Base-by-base conservation (phyloP, 1,140 invertebrate species). In the Zaprionus ornatus region DNA sequence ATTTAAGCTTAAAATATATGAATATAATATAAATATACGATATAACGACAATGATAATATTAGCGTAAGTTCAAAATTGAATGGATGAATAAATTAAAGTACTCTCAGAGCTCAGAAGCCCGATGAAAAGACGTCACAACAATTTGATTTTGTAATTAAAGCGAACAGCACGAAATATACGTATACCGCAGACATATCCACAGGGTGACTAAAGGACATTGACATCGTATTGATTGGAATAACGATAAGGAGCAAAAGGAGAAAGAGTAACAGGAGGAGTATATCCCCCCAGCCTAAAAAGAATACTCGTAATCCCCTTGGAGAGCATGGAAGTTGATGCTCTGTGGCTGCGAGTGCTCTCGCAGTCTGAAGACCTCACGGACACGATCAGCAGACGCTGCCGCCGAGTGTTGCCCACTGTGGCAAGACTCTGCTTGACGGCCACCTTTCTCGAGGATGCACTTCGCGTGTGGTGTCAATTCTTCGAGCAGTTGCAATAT, bases 361-460 rank as follows among this genome's bases (percentile, higher is more conserved):
- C 29, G 1, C n/a, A 4, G 15, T 68, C 48, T 12, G 52, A 69
- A 27, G 67, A 79, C n/a, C 19, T 67, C 7, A 48, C 21, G 1
- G 70, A 62, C n/a, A 45, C 40, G 66, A 32, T 81, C 35, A 42
- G 35, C 27, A 50, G 64, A 1, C 77, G 55, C 9, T 37, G 69
- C 35, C 74, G 62, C 2, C 61, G 19, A 2, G 4, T 66, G 12
- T 21, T 74, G 52, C 77, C 73, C 17, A 27, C 37, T 21, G 71
- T 77, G 60, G 77, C 79, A 10, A 48, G 73, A 1, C 35, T 79
- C 37, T 76, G 74, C 6, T 70, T 74, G 23, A 77, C 68, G 37
- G 78, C 78, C 45, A 82, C 74, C 13, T 77, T 69, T 64, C 60
- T 82, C 9, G 78, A 77, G 32, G 78, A 77, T 37, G 68, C 32